These are phyloP conservation scores for Pogonocichla stellata DNA, from an alignment of 2,113 vertebrate species.

Conservation along the genomic window DNA sequence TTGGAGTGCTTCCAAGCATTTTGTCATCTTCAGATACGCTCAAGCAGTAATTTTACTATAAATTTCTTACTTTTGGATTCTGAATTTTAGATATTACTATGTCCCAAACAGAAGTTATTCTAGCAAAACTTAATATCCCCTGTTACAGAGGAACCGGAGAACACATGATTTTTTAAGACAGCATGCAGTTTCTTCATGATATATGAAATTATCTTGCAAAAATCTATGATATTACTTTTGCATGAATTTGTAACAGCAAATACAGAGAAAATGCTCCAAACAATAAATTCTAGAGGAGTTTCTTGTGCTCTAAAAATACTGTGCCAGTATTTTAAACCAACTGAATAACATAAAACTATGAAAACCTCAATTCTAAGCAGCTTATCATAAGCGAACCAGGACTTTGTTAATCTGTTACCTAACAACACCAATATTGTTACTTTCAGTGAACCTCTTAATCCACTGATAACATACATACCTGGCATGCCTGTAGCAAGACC, in stretches of 20 bases:
- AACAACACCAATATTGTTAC: not conserved
- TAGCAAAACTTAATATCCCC: not conserved
- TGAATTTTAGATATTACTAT: not conserved
- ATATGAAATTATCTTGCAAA: not conserved
- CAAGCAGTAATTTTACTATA: not conserved
- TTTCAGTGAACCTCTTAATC: not conserved
- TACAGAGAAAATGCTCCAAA: not conserved
- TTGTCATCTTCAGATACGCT: not conserved
- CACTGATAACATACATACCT: conserved; percentile 74
- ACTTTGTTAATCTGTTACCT: not conserved
- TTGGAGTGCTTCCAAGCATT: not conserved
- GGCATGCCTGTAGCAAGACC: conserved; percentile 90
- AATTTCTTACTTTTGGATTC: not conserved
- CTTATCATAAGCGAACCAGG: not conserved
- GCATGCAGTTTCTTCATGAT: not conserved
- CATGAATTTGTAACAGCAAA: not conserved
- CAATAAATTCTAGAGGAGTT: not conserved
- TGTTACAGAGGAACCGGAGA: not conserved
- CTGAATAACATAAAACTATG: not conserved
- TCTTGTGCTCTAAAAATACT: not conserved
- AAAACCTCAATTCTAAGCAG: not conserved
- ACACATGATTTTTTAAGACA: not conserved
- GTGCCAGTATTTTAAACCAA: not conserved
- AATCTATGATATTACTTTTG: not conserved
- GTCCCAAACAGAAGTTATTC: not conserved